Evolutionary conservation across 2,113 vertebrate genomes (phyloP).

Genomic region (Capricornis sumatraensis): DNA sequence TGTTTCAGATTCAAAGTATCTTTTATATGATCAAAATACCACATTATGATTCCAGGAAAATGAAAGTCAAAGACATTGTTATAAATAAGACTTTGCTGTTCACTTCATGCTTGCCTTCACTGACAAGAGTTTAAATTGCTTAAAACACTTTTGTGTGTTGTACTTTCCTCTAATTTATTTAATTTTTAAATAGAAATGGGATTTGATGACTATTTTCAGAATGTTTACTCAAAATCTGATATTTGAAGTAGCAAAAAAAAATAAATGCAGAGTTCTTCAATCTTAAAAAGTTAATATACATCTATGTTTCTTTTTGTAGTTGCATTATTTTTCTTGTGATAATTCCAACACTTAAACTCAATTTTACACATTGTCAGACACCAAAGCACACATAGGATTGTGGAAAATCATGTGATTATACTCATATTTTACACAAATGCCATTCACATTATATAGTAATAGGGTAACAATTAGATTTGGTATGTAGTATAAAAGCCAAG

Average conservation of each 20-base stretch:
- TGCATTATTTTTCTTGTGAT: constrained; percentile 23
- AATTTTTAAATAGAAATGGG: constrained; percentile 18
- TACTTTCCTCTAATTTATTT: constrained; percentile 11
- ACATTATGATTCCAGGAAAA: neutral
- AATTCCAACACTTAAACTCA: constrained; percentile 43
- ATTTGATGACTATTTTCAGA: neutral
- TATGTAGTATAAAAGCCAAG: constrained; percentile 15
- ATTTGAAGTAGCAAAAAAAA: neutral
- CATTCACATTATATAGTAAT: constrained; percentile 32
- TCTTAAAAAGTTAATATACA: neutral
- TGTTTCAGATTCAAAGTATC: neutral
- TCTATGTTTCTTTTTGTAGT: neutral
- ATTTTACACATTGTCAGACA: constrained; percentile 38
- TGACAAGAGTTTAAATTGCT: neutral
- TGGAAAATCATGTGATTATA: constrained; percentile 56
- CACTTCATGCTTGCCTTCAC: neutral
- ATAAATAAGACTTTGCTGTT: constrained; percentile 2
- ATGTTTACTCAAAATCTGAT: constrained; percentile 1
- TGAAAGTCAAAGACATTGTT: constrained; percentile 23
- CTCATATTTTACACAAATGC: constrained; percentile 47
- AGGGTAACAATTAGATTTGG: constrained; percentile 40
- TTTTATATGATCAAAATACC: constrained; percentile 33
- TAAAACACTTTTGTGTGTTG: neutral
- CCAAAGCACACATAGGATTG: constrained; percentile 15
- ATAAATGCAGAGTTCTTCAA: neutral